Evolutionary conservation across 2,113 vertebrate genomes (phyloP), one percentile per base, ranked within the genome.

Genomic region (Dicentrarchus labrax): DNA sequence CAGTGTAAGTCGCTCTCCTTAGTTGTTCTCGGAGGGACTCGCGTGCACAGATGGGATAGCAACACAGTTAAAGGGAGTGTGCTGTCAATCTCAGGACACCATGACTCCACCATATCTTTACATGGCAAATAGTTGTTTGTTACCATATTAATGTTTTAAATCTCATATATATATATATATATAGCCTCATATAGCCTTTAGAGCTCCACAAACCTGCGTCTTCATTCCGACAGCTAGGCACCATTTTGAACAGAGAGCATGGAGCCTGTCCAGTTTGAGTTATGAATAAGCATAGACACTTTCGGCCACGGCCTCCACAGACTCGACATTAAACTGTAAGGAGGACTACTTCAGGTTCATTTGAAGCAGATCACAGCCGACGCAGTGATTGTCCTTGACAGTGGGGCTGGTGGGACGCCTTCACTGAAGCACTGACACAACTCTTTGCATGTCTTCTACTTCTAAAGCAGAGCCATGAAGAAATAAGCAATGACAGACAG

Each of bases 241-340:
- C 7, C 13, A 7, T 15, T 15, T 43, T 0, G 5, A 24, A n/a
- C 50, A 54, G 22, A 45, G 64, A 61, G 36, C 41, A 4, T 8
- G 53, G 56, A 61, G 30, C 50, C 54, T 66, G 66, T 77, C 76
- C 76, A 85, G 39, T 78, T 59, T 72, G 68, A 86, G 41, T 19
- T 10, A 16, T 59, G 76, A 77, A 60, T 8, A 19, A 78, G 69
- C 60, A 3, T 38, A 59, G 10, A 48, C 48, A 8, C 53, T 21
- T 19, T 50, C 2, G 19, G 54, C 39, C 24, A 21, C 9, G 0
- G 16, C 43, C 56, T 59, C 70, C 45, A 38, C 68, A 68, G 53
- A 38, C 62, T 51, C 9, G 41, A 50, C 8, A 6, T 9, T 38
- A 10, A 48, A 30, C 38, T 69, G 62, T 16, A 21, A 83, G 61